A percentile compares a stretch with the other conserved stretches of the same genome.
These are phyloP conservation scores for Platysternon megacephalum DNA, from an alignment of 2,113 vertebrate genomes.

Conservation along the genomic window DNA sequence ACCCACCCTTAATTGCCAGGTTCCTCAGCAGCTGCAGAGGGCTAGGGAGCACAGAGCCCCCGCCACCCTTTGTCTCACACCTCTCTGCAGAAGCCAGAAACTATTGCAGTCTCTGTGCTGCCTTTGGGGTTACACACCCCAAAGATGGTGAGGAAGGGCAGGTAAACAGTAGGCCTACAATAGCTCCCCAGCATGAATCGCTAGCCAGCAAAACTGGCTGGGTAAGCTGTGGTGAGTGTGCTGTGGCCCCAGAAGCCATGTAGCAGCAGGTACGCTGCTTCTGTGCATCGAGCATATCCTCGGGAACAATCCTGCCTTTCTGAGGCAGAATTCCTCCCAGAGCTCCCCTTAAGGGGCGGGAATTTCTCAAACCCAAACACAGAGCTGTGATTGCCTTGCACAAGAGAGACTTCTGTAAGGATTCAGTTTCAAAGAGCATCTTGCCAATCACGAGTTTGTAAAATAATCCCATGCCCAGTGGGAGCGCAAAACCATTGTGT, in stretches of 20 bases:
- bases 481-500: not conserved
- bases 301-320: not conserved
- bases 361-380: not conserved
- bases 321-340: not conserved
- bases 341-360: not conserved
- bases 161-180: not conserved
- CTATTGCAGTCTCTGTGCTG: not conserved
- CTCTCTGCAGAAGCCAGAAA: not conserved
- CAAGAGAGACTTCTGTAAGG: not conserved
- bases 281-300: not conserved
- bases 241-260: not conserved
- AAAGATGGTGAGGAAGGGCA: not conserved
- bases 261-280: not conserved
- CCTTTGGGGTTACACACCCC: not conserved
- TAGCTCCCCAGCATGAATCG: not conserved
- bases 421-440: not conserved
- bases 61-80: not conserved
- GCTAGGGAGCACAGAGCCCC: not conserved
- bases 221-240: not conserved
- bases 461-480: not conserved
- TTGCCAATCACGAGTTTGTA: not conserved
- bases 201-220: not conserved
- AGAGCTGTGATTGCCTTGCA: not conserved
- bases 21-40: not conserved
- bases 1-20: not conserved